These are phyloP conservation scores for Orius insidiosus DNA, from an alignment of 1,140 invertebrate species.

Conservation along the genomic window DNA sequence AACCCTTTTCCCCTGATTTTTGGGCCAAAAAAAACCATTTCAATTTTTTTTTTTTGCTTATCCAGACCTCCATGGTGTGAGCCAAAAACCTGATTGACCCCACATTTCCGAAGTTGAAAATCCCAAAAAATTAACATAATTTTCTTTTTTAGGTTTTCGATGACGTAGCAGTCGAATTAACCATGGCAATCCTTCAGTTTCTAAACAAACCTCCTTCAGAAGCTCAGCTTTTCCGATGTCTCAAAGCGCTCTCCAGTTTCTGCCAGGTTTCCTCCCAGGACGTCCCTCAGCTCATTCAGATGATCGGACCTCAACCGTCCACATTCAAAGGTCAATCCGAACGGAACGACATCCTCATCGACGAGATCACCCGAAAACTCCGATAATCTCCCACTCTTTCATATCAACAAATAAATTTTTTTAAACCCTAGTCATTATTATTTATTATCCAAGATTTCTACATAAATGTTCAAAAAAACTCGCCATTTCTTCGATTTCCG, in stretches of 20 bases:
- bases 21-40: no score
- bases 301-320: conserved; percentile 77
- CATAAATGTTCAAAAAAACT: no score
- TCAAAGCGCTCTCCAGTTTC: conserved; percentile 64
- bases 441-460: no score
- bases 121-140: no score
- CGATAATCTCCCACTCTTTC: conserved; percentile 7
- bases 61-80: no score
- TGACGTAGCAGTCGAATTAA: conserved; percentile 78
- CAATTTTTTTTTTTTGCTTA: no score
- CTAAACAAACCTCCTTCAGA: conserved; percentile 61
- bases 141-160: conserved; percentile 68
- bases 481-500: no score
- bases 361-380: conserved; percentile 17
- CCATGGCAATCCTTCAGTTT: conserved; percentile 82
- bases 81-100: no score
- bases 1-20: no score
- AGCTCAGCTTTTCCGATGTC: conserved; percentile 57
- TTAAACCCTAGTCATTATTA: no score
- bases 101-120: no score
- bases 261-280: conserved; percentile 60
- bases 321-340: conserved; percentile 64
- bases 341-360: conserved; percentile 60
- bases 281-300: conserved; percentile 73
- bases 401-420: no score